Conservation (phyloP, 1,140 invertebrate species). For the Contarinia nasturtii region DNA sequence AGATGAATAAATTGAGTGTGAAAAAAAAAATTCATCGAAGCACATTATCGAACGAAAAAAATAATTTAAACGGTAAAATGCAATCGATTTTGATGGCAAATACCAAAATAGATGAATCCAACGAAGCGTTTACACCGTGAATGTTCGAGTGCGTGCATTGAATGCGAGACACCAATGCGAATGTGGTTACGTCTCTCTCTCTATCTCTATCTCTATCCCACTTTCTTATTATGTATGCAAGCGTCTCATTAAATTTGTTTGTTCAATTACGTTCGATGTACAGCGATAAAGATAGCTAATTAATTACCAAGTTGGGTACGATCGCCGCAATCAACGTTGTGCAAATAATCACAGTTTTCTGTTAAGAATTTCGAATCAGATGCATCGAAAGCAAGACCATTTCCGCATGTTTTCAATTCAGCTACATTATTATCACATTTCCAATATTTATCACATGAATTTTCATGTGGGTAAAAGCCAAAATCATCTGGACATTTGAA, state of each 20-base stretch:
- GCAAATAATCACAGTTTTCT: conserved; percentile 88
- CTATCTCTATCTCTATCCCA: background rate
- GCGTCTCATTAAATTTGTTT: background rate
- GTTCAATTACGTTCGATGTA: background rate
- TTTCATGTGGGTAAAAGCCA: conserved; percentile 79
- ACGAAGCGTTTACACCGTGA: background rate
- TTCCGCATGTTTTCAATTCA: conserved; percentile 82
- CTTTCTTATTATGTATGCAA: background rate
- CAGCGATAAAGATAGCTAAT: background rate
- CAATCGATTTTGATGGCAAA: background rate
- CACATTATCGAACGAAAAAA: background rate
- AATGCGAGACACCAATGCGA: background rate
- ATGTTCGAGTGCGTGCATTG: background rate
- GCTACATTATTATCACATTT: conserved; percentile 79
- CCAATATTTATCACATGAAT: conserved; percentile 89
- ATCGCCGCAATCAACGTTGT: conserved; percentile 87
- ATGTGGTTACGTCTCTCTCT: too few relatives aligned
- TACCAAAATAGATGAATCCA: background rate
- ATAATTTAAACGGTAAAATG: background rate
- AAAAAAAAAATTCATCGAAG: conserved; percentile 1
- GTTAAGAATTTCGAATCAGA: conserved; percentile 72
- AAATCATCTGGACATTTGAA: conserved; percentile 91
- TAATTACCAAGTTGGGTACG: conserved; percentile 56
- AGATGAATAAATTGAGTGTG: background rate
- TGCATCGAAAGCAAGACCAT: conserved; percentile 82